These are phyloP conservation scores for Platycercus adscitus DNA, from an alignment of 2,113 vertebrate genomes.

Conservation along the genomic window DNA sequence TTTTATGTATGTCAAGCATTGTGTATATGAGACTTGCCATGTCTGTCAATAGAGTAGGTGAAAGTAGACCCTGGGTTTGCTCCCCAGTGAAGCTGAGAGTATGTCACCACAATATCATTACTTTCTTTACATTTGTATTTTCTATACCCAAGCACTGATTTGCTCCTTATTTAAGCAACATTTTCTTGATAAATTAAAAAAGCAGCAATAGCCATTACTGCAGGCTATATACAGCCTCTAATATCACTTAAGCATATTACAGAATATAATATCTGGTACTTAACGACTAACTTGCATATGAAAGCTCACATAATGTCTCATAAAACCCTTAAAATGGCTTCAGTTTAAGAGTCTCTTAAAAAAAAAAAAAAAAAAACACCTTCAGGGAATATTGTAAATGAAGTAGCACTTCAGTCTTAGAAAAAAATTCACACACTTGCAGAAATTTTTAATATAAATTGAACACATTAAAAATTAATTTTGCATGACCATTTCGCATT, in stretches of 20 bases:
- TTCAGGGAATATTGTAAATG: constrained; percentile 91
- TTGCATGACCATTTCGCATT: constrained; percentile 89
- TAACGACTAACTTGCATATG: constrained; percentile 93
- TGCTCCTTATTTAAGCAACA: constrained; percentile 85
- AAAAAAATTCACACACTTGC: constrained; percentile 88
- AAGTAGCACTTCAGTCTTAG: constrained; percentile 84
- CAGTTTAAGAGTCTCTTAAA: constrained; percentile 87
- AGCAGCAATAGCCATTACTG: constrained; percentile 93
- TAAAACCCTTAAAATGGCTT: constrained; percentile 89
- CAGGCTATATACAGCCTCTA: constrained; percentile 85
- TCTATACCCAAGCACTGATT: constrained; percentile 79
- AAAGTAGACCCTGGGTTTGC: constrained; percentile 32
- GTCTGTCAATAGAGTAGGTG: not conserved
- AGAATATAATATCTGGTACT: constrained; percentile 96
- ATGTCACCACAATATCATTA: constrained; percentile 55
- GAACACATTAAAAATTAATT: constrained; percentile 91
- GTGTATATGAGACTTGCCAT: not conserved
- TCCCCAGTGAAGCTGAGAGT: constrained; percentile 31
- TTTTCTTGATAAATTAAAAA: constrained; percentile 88
- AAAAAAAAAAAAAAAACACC: constrained; percentile 78
- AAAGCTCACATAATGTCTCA: constrained; percentile 96
- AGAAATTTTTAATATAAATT: constrained; percentile 91
- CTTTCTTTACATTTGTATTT: constrained; percentile 79
- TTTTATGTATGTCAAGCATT: not conserved
- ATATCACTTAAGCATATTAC: constrained; percentile 94